Evolutionary conservation across 1,140 invertebrate species (phyloP), one percentile per base, ranked within the genome.

Genomic region (Zaprionus capensis): DNA sequence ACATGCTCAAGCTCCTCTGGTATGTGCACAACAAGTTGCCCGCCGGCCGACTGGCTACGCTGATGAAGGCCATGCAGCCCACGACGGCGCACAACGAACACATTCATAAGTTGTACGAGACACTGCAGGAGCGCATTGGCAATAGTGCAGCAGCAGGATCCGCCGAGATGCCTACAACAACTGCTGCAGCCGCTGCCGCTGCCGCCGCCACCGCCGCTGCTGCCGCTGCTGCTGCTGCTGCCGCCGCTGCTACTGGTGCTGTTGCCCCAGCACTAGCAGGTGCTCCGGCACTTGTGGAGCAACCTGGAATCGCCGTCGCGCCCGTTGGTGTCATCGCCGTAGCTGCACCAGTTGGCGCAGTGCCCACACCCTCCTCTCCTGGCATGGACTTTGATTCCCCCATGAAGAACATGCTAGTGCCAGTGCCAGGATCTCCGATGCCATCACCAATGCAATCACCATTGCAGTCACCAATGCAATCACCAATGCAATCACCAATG

Each of bases 1-100:
- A 99, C 94, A 94, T 99, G 80, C 93, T 99, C 36, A 98, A 99
- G 93, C 94, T 99, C 49, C 93, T 99, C 6, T 99, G 97, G 97
- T 98, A 98, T 91, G 96, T 99, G 64, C 95, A 98, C 94, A 96
- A 95, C 12, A 98, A 98, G 93, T 92, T 99, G 56, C 97, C 98
- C 0, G 93, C 95, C 6, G 95, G 94, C 24, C 94, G 97, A 69
- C 93, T 98, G 61, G 96, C 97, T 70, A 96, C 97, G 0, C 91
- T 98, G 17, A 95, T 98, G 93, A 98, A 98, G 93, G 96, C 96
- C n/a, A 93, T 98, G 49, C 96, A 98, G 88, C 97, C 97, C 5
- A 96, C 96, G 2, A 94, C 96, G 51, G 94, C 97, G 92, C 97
- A 98, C 87, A 97, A 97, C 93, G 97, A 98, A 91, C 95, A 95